A percentile compares a stretch with the other conserved stretches of the same genome.
Evolutionary conservation across 23 tunicate species (phyloP).

Genomic region (Oikopleura dioica): DNA sequence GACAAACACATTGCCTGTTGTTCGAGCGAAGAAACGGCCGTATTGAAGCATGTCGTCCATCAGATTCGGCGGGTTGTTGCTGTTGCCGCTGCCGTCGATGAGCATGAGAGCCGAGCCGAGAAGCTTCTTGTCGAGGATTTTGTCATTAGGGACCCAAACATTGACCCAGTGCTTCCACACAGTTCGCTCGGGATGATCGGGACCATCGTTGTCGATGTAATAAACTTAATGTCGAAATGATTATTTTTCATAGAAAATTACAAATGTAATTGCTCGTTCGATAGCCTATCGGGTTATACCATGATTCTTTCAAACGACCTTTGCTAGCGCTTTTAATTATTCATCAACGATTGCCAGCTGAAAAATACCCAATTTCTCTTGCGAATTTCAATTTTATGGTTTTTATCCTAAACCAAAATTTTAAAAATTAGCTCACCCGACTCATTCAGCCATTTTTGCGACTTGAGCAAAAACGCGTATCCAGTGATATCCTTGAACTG

Average conservation of each 20-base stretch:
- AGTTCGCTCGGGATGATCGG: too few relatives aligned
- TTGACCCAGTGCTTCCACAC: conserved; percentile 11
- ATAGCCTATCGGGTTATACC: too few relatives aligned
- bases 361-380: too few relatives aligned
- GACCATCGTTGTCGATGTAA: not conserved
- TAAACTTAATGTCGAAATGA: too few relatives aligned
- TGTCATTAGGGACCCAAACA: not conserved
- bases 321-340: too few relatives aligned
- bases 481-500: not conserved
- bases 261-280: too few relatives aligned
- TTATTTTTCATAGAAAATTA: too few relatives aligned
- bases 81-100: not conserved
- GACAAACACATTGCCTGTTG: conserved; percentile 26
- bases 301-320: too few relatives aligned
- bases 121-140: not conserved
- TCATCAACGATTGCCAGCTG: too few relatives aligned
- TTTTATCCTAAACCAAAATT: too few relatives aligned
- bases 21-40: not conserved
- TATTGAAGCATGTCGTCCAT: not conserved
- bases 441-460: conserved; percentile 1
- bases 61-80: not conserved
- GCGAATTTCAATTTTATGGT: too few relatives aligned
- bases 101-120: not conserved
- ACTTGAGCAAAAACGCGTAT: not conserved
- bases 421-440: too few relatives aligned